Evolutionary conservation across 2,888 invertebrate genomes (phyloP), one percentile per base, ranked within the genome.

Genomic region (Caenorhabditis angaria): DNA sequence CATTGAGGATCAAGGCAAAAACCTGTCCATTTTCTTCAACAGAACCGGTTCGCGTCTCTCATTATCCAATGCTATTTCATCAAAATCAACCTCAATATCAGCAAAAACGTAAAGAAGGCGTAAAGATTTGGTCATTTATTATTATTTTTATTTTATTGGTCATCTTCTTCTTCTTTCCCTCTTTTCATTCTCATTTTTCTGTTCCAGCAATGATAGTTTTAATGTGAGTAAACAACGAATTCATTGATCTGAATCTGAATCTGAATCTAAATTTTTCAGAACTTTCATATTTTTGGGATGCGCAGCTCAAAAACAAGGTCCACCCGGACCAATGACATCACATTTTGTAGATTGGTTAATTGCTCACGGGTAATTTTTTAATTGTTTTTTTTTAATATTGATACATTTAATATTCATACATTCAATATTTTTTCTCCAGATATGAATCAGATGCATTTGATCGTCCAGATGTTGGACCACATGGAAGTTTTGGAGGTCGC

Each of bases 401-500:
- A 14, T 14, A 14, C 14, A 41, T 32, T 55, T 3, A 28, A 18
- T 55, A 28, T 25, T 25, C 28, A 8, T 55, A 12, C n/a, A 8
- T 27, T n/a, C 20, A 14, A 47, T 20, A 12, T 51, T 48, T 29
- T 35, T 50, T 25, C 64, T 74, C 10, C 63, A 78, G 81, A 8
- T 82, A 80, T 59, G 82, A 82, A 61, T 61, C 65, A 27, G 86
- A 86, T 67, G 76, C 77, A 14, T 86, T 86, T 64, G 86, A 84
- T 53, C 81, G 86, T 48, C 80, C 86, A 18, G 86, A 86, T 69
- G 83, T 86, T 48, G 86, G 86, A 1, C 85, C 86, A 8, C 84
- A 83, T 60, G 86, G 86, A 18, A 82, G 82, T 62, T 86, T 83
- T 59, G 86, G 86, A n/a, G 86, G 86, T n/a, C 83, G 77, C 63